A percentile compares a stretch with the other conserved stretches of the same genome.
Conservation (phyloP, 37 sponge, comb jelly and placozoan species). For the Crambe crambe region DNA sequence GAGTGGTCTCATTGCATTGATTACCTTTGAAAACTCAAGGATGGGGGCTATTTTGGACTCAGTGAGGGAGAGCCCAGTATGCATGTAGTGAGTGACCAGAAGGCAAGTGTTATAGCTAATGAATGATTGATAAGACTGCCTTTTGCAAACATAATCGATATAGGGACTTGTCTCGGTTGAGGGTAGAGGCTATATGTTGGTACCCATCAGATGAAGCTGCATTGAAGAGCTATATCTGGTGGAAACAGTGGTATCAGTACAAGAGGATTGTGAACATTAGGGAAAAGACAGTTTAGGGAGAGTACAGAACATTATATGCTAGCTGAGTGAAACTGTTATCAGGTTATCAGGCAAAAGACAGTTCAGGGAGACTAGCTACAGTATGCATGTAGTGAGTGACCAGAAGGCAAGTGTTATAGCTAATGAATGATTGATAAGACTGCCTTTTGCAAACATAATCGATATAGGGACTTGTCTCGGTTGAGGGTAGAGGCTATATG, state of each 20-base stretch:
- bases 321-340: slow-evolving; percentile 2
- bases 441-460: slow-evolving; percentile 42
- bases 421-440: slow-evolving; percentile 38
- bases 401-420: slow-evolving; percentile 47
- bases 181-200: slow-evolving; percentile 15
- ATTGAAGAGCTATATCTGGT: slow-evolving; percentile 47
- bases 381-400: slow-evolving; percentile 41
- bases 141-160: slow-evolving; percentile 50
- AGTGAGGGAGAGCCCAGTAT: slow-evolving; percentile 57
- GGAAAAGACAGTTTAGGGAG: background rate
- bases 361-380: slow-evolving; percentile 61
- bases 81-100: slow-evolving; percentile 47
- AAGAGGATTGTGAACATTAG: slow-evolving; percentile 57
- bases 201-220: slow-evolving; percentile 41
- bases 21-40: slow-evolving; percentile 39
- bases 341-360: too few species aligned
- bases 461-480: slow-evolving; percentile 21
- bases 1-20: slow-evolving; percentile 55
- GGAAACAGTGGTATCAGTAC: slow-evolving; percentile 68
- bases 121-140: slow-evolving; percentile 43
- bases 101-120: slow-evolving; percentile 43
- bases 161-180: slow-evolving; percentile 12
- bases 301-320: background rate
- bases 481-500: slow-evolving; percentile 23
- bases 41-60: slow-evolving; percentile 86